Evolutionary conservation across 2,797 vertebrate species (phyloP).

Genomic region (Rhinophrynus dorsalis): DNA sequence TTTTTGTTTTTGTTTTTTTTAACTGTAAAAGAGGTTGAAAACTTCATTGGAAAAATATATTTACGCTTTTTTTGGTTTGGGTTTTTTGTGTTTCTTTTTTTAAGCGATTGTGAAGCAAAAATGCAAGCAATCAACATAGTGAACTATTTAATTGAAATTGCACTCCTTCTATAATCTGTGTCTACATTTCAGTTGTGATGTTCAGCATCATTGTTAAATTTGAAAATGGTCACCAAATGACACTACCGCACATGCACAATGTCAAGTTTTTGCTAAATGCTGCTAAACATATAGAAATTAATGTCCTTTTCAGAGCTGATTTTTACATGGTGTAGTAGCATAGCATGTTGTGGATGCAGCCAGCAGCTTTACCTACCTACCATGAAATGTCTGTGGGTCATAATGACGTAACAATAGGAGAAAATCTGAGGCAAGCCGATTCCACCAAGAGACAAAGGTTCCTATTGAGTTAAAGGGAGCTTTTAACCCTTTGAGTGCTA

Average conservation of each 20-base stretch:
- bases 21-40: slow-evolving; percentile 48
- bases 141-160: slow-evolving; percentile 58
- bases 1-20: slow-evolving; percentile 63
- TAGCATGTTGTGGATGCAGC: slow-evolving; percentile 77
- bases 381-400: slow-evolving; percentile 68
- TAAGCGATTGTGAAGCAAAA: neutral
- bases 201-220: slow-evolving; percentile 60
- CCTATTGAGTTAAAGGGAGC: too few relatives aligned
- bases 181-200: slow-evolving; percentile 62
- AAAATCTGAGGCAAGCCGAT: too few relatives aligned
- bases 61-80: slow-evolving; percentile 57
- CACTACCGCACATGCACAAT: slow-evolving; percentile 64
- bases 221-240: slow-evolving; percentile 70
- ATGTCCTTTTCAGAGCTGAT: slow-evolving; percentile 69
- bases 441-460: too few relatives aligned
- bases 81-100: slow-evolving; percentile 28
- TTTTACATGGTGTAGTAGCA: slow-evolving; percentile 69
- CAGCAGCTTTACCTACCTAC: slow-evolving; percentile 70
- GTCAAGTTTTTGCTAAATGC: slow-evolving; percentile 71
- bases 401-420: too few relatives aligned
- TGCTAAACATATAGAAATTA: slow-evolving; percentile 71
- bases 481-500: too few relatives aligned
- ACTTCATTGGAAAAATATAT: slow-evolving; percentile 58
- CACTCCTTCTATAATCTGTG: slow-evolving; percentile 55
- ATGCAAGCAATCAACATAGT: slow-evolving; percentile 57